phyloP scores from a whole-genome alignment of 2,113 vertebrate genomes.

The Laticauda colubrina region DNA sequence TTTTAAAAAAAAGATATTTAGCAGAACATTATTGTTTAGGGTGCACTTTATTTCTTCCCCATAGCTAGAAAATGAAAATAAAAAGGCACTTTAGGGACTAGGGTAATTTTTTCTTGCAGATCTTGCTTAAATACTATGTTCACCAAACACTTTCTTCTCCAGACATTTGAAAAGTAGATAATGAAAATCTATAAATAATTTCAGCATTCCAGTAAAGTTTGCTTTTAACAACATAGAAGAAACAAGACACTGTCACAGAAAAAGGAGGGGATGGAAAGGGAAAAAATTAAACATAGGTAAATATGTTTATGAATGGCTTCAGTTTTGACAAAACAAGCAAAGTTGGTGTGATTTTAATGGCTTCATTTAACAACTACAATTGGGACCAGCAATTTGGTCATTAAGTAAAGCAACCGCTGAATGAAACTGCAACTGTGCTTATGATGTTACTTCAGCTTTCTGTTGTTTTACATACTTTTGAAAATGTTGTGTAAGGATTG shows the following conservation, averaged over 20 bases:
- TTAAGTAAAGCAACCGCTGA: not conserved
- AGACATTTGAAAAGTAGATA: constrained; percentile 27
- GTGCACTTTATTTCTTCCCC: constrained; percentile 48
- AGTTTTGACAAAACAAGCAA: not conserved
- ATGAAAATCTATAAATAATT: constrained; percentile 33
- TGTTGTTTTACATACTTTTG: not conserved
- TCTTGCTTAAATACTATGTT: constrained; percentile 44
- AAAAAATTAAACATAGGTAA: not conserved
- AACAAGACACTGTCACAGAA: not conserved
- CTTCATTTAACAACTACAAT: not conserved
- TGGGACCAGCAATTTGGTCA: not conserved
- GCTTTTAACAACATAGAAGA: not conserved
- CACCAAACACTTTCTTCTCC: constrained; percentile 27
- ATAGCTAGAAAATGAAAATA: constrained; percentile 51
- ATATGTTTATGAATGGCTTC: constrained; percentile 11
- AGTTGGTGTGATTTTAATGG: not conserved
- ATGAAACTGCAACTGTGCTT: not conserved
- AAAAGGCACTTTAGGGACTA: constrained; percentile 45
- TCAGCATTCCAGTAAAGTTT: constrained; percentile 1
- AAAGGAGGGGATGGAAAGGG: constrained; percentile 5
- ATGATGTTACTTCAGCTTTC: not conserved
- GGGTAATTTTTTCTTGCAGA: constrained; percentile 24
- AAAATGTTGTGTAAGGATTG: not conserved
- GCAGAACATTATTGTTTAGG: constrained; percentile 52
- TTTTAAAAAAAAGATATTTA: constrained; percentile 17